These are phyloP conservation scores for Caenorhabditis briggsae DNA, from an alignment of 1,140 invertebrate species.

Conservation along the genomic window DNA sequence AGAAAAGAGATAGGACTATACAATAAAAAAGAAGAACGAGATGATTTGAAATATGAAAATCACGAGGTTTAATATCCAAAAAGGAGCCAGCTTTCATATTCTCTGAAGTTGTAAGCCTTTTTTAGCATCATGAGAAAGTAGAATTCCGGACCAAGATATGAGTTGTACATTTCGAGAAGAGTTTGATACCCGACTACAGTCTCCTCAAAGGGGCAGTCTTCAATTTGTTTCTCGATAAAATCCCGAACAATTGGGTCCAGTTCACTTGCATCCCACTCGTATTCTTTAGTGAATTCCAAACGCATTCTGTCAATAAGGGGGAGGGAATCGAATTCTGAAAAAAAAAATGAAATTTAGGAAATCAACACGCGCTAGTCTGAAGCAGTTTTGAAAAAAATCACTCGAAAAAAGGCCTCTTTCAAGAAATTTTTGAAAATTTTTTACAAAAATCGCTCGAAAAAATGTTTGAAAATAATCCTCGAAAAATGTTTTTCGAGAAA, in stretches of 20 bases:
- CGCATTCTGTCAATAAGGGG: neutral
- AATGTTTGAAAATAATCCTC: too few species aligned
- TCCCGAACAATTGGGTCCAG: neutral
- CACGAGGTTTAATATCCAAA: neutral
- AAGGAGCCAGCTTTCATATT: neutral
- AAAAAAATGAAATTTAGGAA: neutral
- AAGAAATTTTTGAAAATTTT: too few species aligned
- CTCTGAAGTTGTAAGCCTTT: neutral
- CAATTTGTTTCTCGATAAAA: neutral
- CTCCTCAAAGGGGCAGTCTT: neutral
- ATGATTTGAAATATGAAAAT: too few species aligned
- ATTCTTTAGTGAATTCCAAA: neutral
- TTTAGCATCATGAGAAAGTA: neutral
- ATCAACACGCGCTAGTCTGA: too few species aligned
- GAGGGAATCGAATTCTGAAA: constrained; percentile 3
- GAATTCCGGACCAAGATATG: neutral
- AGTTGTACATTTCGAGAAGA: neutral
- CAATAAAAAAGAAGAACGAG: too few species aligned
- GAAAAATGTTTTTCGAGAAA: too few species aligned
- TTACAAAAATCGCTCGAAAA: too few species aligned
- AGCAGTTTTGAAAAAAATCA: too few species aligned
- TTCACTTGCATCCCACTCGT: neutral
- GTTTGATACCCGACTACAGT: neutral
- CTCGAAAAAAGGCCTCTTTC: too few species aligned
- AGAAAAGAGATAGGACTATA: too few species aligned